Base-by-base conservation (phyloP, 2,113 vertebrate genomes). In the Psophia crepitans region DNA sequence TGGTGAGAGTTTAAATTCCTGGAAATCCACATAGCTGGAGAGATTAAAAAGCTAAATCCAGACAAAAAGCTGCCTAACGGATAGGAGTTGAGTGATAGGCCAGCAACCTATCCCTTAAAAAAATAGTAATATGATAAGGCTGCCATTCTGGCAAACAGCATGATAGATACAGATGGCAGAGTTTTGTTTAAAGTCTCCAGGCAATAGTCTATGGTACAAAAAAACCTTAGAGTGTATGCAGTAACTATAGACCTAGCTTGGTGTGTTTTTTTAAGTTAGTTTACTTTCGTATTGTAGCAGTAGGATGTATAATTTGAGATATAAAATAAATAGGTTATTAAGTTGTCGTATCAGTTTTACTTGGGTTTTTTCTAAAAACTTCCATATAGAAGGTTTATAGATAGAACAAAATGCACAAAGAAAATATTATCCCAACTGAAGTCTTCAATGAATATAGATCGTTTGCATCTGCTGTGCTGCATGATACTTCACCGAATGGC, bases 341-440 rank as follows among this genome's bases (percentile, higher is more conserved):
- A 87, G 66, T 66, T 51, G 69, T 77, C 28, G 8, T 73, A 60
- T 77, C 44, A 90, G 27, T 53, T 90, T 97, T 83, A 44, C 60
- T 91, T 96, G 8, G 21, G 3, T 30, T 43, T 91, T 76, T 43
- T 49, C 33, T 22, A 23, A 87, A 95, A 91, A 32, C 43, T 95
- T 73, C 68, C 41, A 27, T 71, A 63, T 43, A 46, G 93, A 94
- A 94, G 70, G 82, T 93, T 89, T 74, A 79, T 91, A 86, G 93
- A 77, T n/a, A 85, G 60, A 80, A 91, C 71, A 95, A 98, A 97
- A 97, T 91, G 82, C 64, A 96, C 73, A 98, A 97, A 78, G 70
- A 97, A 98, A 97, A 97, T 83, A 94, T 89, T 96, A 94, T 90
- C 97, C 63, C 85, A 93, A 74, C 56, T n/a, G 51, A 95, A n/a